Conservation (phyloP, 2,113 vertebrate genomes). For the Corythaeola cristata region DNA sequence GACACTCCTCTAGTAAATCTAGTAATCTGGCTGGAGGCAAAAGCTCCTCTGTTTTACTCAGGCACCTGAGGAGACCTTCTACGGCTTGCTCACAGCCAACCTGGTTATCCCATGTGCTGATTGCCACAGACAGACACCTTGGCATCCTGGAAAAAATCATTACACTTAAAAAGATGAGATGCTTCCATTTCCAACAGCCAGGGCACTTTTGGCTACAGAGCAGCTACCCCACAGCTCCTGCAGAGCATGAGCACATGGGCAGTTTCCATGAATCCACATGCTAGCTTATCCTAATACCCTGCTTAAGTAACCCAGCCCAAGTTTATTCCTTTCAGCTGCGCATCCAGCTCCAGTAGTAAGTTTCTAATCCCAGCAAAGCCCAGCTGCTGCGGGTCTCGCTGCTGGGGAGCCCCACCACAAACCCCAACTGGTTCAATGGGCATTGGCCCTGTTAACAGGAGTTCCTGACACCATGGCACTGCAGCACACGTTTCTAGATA, state of each 20-base stretch:
- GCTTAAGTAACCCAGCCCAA: neutral
- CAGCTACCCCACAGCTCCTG: neutral
- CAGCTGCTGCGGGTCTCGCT: neutral
- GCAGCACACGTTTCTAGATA: neutral
- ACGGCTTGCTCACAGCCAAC: neutral
- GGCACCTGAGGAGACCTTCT: neutral
- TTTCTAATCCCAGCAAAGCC: neutral
- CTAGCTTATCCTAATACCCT: neutral
- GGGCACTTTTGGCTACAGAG: neutral
- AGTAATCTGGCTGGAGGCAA: neutral
- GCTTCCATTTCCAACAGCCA: neutral
- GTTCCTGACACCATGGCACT: neutral
- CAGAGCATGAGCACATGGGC: fast-evolving
- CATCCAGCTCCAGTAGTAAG: neutral
- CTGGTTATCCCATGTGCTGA: neutral
- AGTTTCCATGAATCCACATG: neutral
- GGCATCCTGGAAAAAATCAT: neutral
- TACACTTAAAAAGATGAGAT: neutral
- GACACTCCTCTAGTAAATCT: neutral
- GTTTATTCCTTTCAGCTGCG: neutral
- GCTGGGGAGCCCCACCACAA: neutral
- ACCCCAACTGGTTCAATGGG: neutral
- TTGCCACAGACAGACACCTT: neutral
- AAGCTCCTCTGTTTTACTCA: neutral
- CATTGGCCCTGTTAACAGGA: neutral